Percentiles rank a stretch among this genome's conserved stretches.
These are phyloP conservation scores for Cirrhinus mrigala DNA, from an alignment of 2,797 vertebrate genomes.

Conservation along the genomic window DNA sequence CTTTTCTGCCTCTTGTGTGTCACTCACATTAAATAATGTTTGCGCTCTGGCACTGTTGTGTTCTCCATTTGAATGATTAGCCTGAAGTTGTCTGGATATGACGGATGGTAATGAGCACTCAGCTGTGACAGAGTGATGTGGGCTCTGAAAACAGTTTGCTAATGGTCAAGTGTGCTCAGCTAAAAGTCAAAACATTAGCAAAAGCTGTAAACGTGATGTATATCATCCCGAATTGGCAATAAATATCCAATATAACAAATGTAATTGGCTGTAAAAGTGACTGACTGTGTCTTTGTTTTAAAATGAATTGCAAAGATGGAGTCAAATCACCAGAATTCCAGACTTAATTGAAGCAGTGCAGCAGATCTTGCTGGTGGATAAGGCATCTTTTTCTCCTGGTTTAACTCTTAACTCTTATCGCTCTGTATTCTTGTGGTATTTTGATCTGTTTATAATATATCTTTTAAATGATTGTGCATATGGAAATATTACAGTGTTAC, in stretches of 20 bases:
- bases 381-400: not conserved
- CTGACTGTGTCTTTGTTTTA: slow-evolving; percentile 41
- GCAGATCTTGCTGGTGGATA: not conserved
- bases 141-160: slow-evolving; percentile 38
- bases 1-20: not conserved
- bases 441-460: not conserved
- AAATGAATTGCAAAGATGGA: slow-evolving; percentile 33
- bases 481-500: not conserved
- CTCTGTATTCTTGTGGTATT: not conserved
- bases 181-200: slow-evolving; percentile 39
- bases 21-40: not conserved
- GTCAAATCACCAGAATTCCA: slow-evolving; percentile 25
- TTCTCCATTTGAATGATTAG: slow-evolving; percentile 5
- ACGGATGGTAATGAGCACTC: slow-evolving; percentile 29
- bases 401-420: not conserved
- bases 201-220: slow-evolving; percentile 25
- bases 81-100: not conserved
- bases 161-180: slow-evolving; percentile 36
- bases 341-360: slow-evolving; percentile 14
- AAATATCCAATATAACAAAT: slow-evolving; percentile 45
- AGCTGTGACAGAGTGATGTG: slow-evolving; percentile 18
- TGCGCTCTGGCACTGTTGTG: not conserved
- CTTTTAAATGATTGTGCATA: not conserved
- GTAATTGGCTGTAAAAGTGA: slow-evolving; percentile 48
- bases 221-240: slow-evolving; percentile 35